These are phyloP conservation scores for Olivierus martensii DNA, from an alignment of 1,140 invertebrate species.

Conservation along the genomic window DNA sequence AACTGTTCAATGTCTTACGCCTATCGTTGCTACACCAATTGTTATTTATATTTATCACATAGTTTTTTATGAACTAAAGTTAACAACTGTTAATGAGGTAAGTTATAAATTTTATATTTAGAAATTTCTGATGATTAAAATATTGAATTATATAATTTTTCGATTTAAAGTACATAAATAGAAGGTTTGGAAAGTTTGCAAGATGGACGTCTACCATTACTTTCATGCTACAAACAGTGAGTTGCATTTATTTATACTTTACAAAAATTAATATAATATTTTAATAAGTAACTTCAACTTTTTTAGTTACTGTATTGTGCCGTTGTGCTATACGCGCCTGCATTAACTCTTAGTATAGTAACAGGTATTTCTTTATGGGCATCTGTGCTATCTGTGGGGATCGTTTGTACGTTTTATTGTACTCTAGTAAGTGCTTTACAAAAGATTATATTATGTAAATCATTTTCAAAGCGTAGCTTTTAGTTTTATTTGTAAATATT, in stretches of 20 bases:
- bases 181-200: conserved; percentile 53
- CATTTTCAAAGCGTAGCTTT: neutral
- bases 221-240: conserved; percentile 57
- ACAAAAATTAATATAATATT: neutral
- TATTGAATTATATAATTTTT: neutral
- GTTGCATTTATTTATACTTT: neutral
- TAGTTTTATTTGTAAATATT: neutral
- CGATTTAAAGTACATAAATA: conserved; percentile 53
- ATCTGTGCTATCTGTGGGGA: conserved; percentile 62
- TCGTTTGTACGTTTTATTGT: conserved; percentile 65
- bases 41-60: conserved; percentile 6
- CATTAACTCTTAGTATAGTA: conserved; percentile 73
- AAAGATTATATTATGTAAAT: neutral
- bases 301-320: conserved; percentile 66
- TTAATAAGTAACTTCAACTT: neutral
- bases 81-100: conserved; percentile 68
- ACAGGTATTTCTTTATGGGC: conserved; percentile 54
- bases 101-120: neutral
- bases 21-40: conserved; percentile 2
- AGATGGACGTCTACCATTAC: conserved; percentile 54
- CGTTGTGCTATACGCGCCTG: conserved; percentile 81
- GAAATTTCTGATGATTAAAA: no score
- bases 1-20: conserved; percentile 19
- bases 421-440: conserved; percentile 35
- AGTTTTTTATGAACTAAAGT: conserved; percentile 70